These are phyloP conservation scores for human (Homo sapiens) DNA, from an alignment of 2,113 vertebrate genomes.

Conservation along the genomic window DNA sequence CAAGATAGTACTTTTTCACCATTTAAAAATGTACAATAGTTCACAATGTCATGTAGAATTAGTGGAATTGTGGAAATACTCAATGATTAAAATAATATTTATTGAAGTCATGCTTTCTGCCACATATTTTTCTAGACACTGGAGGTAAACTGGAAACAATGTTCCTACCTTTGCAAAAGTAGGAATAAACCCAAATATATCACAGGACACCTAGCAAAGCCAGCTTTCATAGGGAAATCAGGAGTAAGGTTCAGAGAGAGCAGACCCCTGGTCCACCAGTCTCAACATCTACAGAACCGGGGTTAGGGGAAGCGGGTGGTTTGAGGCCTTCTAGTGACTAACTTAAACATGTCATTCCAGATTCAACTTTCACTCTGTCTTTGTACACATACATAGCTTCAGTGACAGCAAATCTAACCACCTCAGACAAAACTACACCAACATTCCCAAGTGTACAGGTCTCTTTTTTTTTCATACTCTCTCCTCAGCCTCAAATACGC, in stretches of 20 bases:
- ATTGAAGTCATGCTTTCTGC: neutral
- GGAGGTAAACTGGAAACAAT: neutral
- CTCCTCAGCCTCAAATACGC: neutral
- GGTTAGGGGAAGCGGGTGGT: rapidly evolving
- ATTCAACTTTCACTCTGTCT: neutral
- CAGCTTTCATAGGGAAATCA: neutral
- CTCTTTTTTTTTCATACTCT: neutral
- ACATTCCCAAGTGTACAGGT: too few species aligned
- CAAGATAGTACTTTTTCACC: neutral
- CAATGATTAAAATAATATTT: neutral
- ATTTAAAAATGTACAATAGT: neutral
- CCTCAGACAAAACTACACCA: neutral
- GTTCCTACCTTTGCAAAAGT: neutral
- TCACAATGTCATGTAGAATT: neutral
- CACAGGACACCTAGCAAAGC: neutral
- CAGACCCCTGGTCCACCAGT: too few species aligned
- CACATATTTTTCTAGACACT: neutral
- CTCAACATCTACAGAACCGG: neutral
- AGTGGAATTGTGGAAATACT: neutral
- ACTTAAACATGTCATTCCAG: neutral
- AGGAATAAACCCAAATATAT: neutral
- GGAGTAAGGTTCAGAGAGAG: neutral
- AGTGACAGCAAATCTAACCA: neutral
- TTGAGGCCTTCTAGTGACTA: neutral
- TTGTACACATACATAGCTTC: neutral